A percentile compares a stretch with the other conserved stretches of the same genome.
Conservation (phyloP, 1,140 invertebrate species). For the Bombus terrestris region DNA sequence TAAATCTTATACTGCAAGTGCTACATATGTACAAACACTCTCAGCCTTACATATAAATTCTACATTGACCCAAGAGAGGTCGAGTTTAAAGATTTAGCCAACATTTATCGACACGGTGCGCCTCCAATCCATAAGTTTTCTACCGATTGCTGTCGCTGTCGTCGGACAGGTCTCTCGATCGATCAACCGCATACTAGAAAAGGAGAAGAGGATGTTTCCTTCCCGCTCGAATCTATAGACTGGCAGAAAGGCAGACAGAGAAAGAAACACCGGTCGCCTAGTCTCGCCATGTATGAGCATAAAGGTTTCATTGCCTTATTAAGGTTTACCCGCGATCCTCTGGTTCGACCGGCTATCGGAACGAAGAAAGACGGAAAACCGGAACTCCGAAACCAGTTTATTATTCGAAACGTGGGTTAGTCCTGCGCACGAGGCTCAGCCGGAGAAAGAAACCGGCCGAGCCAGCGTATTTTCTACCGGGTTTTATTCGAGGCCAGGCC, state of each 20-base stretch:
- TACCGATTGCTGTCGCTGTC: constrained; percentile 23
- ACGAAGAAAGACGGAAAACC: constrained; percentile 75
- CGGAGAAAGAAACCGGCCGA: constrained; percentile 48
- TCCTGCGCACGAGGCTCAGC: constrained; percentile 17
- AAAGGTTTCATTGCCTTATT: constrained; percentile 77
- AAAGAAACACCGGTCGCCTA: constrained; percentile 56
- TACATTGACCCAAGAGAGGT: not conserved
- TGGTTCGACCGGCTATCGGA: constrained; percentile 19
- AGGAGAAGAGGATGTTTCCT: constrained; percentile 13
- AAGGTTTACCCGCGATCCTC: constrained; percentile 55
- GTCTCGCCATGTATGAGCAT: constrained; percentile 67
- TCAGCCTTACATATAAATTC: not conserved
- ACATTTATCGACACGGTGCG: not conserved
- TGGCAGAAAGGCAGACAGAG: constrained; percentile 4
- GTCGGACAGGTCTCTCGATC: constrained; percentile 31
- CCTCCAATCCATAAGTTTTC: not conserved
- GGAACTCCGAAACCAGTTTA: constrained; percentile 72
- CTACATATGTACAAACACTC: too few species aligned
- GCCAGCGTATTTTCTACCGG: constrained; percentile 55
- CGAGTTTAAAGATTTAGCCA: not conserved
- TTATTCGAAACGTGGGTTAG: constrained; percentile 63
- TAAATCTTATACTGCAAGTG: not conserved
- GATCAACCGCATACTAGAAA: constrained; percentile 20
- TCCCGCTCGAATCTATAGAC: not conserved
- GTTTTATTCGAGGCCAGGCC: constrained; percentile 56